Evolutionary conservation across 1,140 invertebrate genomes (phyloP), one percentile per base, ranked within the genome.

Genomic region (Paracyclopina nana): DNA sequence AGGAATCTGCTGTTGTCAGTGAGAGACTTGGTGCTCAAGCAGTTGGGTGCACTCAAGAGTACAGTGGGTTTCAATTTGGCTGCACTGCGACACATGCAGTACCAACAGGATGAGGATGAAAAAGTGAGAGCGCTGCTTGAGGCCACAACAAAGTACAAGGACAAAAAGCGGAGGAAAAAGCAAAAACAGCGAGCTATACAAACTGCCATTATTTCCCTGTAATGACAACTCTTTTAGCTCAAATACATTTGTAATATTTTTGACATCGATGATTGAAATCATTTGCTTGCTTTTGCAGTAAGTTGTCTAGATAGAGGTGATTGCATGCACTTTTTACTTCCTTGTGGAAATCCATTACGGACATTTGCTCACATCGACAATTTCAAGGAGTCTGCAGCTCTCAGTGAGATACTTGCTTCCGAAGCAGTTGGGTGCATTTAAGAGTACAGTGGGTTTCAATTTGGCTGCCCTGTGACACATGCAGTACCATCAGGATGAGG

Each of bases 381-480:
- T 72, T 31, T 63, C 90, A 45, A 52, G 83, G 38, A 70, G 77
- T 18, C 66, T 77, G 24, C 61, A 92, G 41, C 72, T 78, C 59
- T 69, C 74, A 61, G 66, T 87, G 24, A 68, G 76, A 58, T 65
- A 65, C 25, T 64, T 75, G 34, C 69, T 76, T 1, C 58, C 68
- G 11, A 57, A 72, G 57, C 68, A 72, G 59, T 65, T 80, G 11
- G 63, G 68, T 43, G 63, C 74, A 55, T 63, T 80, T 24, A 70
- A 90, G 74, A 82, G 95, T 66, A 72, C 74, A 44, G 67, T 88
- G 48, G 88, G 86, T 3, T 83, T 79, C 61, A 97, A 96, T 68
- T 63, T 82, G 42, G 78, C 85, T 62, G 85, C 78, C 0, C 66
- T 95, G 56, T 69, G 76, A 48, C 78, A 83, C 60, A 57, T 86